A percentile compares a stretch with the other conserved stretches of the same genome.
phyloP scores from a whole-genome alignment of 2,113 vertebrate species.

The Ploceus nigricollis region DNA sequence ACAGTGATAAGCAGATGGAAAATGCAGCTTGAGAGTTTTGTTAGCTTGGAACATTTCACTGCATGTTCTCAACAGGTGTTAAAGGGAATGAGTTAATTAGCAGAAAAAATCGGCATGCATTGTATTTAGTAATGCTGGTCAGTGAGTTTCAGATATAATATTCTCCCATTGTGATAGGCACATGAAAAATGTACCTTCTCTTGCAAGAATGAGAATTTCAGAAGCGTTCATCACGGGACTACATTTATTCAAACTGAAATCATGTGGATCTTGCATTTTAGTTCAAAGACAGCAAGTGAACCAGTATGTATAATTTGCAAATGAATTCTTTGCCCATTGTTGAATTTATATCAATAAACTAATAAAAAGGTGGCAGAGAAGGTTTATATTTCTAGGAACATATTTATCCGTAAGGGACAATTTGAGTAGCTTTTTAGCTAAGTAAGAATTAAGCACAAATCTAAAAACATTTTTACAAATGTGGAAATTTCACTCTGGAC shows the following conservation, averaged over 20 bases:
- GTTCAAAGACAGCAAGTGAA: neutral
- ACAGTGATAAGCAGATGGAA: neutral
- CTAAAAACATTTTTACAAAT: neutral
- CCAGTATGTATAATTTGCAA: neutral
- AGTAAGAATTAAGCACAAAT: neutral
- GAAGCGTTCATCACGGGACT: neutral
- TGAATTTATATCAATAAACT: neutral
- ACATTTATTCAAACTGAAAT: neutral
- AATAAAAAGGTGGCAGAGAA: neutral
- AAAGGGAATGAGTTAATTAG: neutral
- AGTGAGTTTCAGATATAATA: neutral
- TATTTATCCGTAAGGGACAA: neutral
- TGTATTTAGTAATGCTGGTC: neutral
- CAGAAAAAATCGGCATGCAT: neutral
- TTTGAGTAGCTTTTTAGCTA: neutral
- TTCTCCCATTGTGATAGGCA: accelerated
- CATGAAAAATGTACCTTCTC: neutral
- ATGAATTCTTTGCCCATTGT: accelerated
- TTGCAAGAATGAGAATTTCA: neutral
- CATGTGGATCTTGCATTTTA: neutral
- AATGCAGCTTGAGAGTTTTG: neutral
- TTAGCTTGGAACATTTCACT: neutral
- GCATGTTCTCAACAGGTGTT: neutral
- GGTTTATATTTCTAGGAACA: neutral
- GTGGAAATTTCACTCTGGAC: neutral